These are phyloP conservation scores for Lycophotia porphyrea DNA, from an alignment of 2,888 invertebrate species.

Conservation along the genomic window DNA sequence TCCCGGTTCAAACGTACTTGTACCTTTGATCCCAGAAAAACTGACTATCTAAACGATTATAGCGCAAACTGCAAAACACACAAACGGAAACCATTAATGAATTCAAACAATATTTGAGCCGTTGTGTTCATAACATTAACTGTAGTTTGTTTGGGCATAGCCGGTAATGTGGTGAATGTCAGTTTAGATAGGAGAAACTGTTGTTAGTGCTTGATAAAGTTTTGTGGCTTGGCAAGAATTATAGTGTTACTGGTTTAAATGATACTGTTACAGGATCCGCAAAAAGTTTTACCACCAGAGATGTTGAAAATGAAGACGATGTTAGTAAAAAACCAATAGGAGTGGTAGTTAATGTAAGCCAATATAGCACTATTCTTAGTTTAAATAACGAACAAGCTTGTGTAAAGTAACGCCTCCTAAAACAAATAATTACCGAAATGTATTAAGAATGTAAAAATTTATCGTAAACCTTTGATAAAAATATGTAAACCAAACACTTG, in stretches of 20 bases:
- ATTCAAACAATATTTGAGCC: slow-evolving; percentile 70
- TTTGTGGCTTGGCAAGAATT: neutral
- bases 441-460: neutral
- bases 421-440: neutral
- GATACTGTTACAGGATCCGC: neutral
- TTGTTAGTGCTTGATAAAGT: neutral
- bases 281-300: neutral
- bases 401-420: neutral
- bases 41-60: slow-evolving; percentile 46
- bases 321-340: neutral
- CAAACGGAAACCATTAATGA: slow-evolving; percentile 68
- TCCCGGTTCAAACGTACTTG: neutral
- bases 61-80: slow-evolving; percentile 59
- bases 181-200: neutral
- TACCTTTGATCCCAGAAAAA: slow-evolving; percentile 55
- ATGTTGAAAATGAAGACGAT: neutral
- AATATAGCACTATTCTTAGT: neutral
- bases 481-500: slow-evolving; percentile 37
- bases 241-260: neutral
- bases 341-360: neutral
- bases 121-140: slow-evolving; percentile 61
- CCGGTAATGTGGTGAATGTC: slow-evolving; percentile 13
- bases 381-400: neutral
- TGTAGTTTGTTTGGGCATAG: slow-evolving; percentile 50
- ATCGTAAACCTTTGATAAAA: slow-evolving; percentile 29